phyloP scores from a whole-genome alignment of 2,113 vertebrate species.

The Pygoscelis adeliae region DNA sequence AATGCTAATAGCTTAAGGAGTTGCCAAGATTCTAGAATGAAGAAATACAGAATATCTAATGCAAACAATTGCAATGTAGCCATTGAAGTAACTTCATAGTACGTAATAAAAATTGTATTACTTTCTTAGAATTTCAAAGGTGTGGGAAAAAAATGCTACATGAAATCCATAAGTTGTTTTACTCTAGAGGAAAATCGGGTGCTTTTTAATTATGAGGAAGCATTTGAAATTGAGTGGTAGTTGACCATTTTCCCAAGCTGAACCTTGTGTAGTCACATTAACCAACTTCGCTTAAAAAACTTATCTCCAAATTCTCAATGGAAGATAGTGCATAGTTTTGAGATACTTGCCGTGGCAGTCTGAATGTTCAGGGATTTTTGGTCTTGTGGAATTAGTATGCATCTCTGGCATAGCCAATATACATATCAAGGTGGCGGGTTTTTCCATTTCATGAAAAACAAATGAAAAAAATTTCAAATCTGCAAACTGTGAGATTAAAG shows the following conservation, averaged over 20 bases:
- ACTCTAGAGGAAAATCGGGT: rapidly evolving
- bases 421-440: neutral
- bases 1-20: neutral
- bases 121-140: neutral
- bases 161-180: neutral
- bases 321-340: neutral
- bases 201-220: neutral
- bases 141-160: neutral
- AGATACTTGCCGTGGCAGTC: neutral
- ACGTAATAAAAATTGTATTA: neutral
- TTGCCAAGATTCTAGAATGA: neutral
- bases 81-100: neutral
- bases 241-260: neutral
- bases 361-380: neutral
- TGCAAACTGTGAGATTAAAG: neutral
- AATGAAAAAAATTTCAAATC: neutral
- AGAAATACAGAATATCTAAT: neutral
- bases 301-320: neutral
- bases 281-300: neutral
- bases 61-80: neutral
- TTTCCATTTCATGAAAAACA: neutral
- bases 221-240: neutral
- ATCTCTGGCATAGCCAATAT: neutral
- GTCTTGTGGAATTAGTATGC: neutral
- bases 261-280: neutral